phyloP scores from a whole-genome alignment of 2,113 vertebrate genomes.

The Crotophaga sulcirostris region DNA sequence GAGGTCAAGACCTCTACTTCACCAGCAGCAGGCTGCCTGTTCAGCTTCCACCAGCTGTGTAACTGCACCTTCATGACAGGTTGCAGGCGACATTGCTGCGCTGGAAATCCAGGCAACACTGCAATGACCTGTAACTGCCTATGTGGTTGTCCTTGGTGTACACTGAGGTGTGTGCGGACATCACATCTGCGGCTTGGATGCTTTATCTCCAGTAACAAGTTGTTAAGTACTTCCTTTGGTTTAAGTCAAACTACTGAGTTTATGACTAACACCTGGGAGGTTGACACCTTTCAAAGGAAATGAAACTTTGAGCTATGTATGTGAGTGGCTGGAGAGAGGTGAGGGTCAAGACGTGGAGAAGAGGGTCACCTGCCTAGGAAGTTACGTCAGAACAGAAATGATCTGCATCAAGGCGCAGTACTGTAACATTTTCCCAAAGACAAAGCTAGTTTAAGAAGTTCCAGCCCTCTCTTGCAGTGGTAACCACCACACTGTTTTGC shows the following conservation, averaged over 20 bases:
- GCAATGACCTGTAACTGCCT: not conserved
- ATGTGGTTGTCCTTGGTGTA: not conserved
- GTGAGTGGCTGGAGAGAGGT: not conserved
- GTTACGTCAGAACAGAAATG: not conserved
- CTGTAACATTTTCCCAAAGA: not conserved
- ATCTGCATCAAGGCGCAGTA: not conserved
- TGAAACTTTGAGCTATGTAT: not conserved
- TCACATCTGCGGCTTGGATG: not conserved
- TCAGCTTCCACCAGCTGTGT: not conserved
- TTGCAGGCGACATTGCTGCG: not conserved
- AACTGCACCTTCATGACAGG: not conserved
- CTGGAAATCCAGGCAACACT: not conserved
- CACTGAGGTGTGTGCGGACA: not conserved
- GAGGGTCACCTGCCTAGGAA: not conserved
- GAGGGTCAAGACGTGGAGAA: not conserved
- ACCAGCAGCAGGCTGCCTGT: not conserved
- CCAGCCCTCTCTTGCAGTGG: not conserved
- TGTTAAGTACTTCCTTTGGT: not conserved
- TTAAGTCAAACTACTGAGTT: not conserved
- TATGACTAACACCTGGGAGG: not conserved
- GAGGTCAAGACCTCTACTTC: not conserved
- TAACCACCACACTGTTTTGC: not conserved
- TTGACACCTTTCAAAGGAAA: not conserved
- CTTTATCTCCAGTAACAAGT: not conserved
- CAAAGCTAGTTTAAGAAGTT: not conserved